A percentile compares a stretch with the other conserved stretches of the same genome.
phyloP scores from a whole-genome alignment of 1,140 invertebrate genomes.

The Lutraria rhynchaena region DNA sequence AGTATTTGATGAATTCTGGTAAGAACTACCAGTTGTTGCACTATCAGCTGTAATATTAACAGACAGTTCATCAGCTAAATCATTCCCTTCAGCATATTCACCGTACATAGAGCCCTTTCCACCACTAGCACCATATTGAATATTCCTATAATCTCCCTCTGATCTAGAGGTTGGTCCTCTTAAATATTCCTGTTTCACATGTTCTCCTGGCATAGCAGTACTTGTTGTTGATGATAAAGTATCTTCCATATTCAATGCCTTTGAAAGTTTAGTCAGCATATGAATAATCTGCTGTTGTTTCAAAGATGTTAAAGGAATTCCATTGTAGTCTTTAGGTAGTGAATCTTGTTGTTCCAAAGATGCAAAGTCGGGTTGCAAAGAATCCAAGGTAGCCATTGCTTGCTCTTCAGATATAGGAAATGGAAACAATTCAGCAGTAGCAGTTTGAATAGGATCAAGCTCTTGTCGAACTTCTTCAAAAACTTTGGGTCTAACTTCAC shows the following conservation, averaged over 20 bases:
- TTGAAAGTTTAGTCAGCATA: constrained; percentile 71
- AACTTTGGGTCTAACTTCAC: neutral
- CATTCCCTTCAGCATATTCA: neutral
- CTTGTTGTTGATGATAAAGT: constrained; percentile 72
- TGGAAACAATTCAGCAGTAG: constrained; percentile 54
- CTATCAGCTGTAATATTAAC: constrained; percentile 30
- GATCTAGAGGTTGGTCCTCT: constrained; percentile 22
- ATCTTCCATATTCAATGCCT: constrained; percentile 75
- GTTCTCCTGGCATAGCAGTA: constrained; percentile 38
- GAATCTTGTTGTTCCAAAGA: constrained; percentile 72
- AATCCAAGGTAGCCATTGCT: constrained; percentile 66
- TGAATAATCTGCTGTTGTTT: constrained; percentile 77
- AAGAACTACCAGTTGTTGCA: constrained; percentile 25
- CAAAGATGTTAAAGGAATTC: constrained; percentile 72
- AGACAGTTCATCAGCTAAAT: constrained; percentile 11
- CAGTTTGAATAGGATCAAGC: constrained; percentile 53
- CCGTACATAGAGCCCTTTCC: neutral
- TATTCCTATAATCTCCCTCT: constrained; percentile 38
- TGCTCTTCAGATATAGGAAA: constrained; percentile 59
- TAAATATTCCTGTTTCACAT: constrained; percentile 47
- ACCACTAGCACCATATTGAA: constrained; percentile 53
- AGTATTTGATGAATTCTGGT: constrained; percentile 29
- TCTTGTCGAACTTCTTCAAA: constrained; percentile 18
- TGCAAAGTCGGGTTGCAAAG: constrained; percentile 69
- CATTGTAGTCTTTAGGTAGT: constrained; percentile 74